Base-by-base conservation (phyloP, 2,888 invertebrate genomes). In the Helicoverpa assulta region DNA sequence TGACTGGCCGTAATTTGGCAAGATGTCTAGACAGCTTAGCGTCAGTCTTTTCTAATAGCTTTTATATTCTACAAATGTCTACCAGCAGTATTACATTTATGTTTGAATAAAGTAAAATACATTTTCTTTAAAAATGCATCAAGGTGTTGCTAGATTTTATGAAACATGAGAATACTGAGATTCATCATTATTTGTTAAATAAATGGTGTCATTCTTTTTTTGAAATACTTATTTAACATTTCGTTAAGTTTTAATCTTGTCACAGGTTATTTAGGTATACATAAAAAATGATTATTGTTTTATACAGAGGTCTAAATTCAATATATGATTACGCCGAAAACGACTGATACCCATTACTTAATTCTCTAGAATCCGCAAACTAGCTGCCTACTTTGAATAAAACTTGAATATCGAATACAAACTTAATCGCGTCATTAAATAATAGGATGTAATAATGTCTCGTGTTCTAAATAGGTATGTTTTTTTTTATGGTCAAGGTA, bases 11-110 rank as follows among this genome's bases (percentile, higher is more conserved):
- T 71, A 71, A 80, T 80, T 71, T 82, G 62, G 75, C 68, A 69
- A 82, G 64, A 78, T 70, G 78, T 80, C 80, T 80, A 82, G 82
- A 82, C 78, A 72, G 73, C 61, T 80, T 51, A 80, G 57, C 50
- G 72, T 73, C 70, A 78, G 71, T 66, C 61, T 73, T 80, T 80
- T 76, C 55, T 74, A 82, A 80, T 70, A 72, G 72, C 71, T 72
- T 70, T 82, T 67, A 70, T 72, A 64, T 70, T 81, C 37, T 61
- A 69, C 65, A 65, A 82, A 77, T 69, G 60, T 71, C 61, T 65
- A 62, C 50, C 16, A 68, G 50, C 33, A 26, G 40, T 37, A 59
- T 70, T 73, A 53, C 33, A 51, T 79, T 76, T 50, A 10, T 58
- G 70, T 70, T 56, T 62, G 33, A 43, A 52, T 59, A 29, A 65